These are phyloP conservation scores for Mustela lutreola DNA, from an alignment of 2,113 vertebrate species.

Conservation along the genomic window DNA sequence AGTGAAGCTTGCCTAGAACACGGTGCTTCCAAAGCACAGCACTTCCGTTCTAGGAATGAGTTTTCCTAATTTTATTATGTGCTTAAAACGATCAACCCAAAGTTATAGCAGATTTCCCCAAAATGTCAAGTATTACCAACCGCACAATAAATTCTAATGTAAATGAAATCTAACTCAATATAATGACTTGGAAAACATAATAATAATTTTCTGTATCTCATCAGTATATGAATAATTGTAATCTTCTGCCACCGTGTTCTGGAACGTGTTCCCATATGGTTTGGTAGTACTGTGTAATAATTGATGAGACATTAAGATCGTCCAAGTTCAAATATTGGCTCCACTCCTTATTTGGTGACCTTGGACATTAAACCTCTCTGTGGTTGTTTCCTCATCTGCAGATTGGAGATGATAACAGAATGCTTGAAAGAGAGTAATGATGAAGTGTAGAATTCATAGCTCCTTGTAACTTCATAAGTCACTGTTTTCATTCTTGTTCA, in stretches of 20 bases:
- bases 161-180: background rate
- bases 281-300: background rate
- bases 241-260: background rate
- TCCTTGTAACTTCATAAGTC: background rate
- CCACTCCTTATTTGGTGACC: background rate
- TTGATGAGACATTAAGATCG: background rate
- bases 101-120: background rate
- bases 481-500: background rate
- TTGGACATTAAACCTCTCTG: background rate
- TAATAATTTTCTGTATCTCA: background rate
- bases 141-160: background rate
- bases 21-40: background rate
- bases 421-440: background rate
- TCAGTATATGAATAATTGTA: background rate
- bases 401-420: background rate
- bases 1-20: background rate
- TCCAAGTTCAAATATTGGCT: background rate
- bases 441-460: background rate
- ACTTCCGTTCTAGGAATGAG: background rate
- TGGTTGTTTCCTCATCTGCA: background rate
- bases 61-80: background rate
- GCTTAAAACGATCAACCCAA: conserved; percentile 4
- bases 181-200: background rate
- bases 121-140: background rate
- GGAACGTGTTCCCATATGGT: background rate